Evolutionary conservation across 1,140 invertebrate genomes (phyloP).

Genomic region (Drusus annulatus): DNA sequence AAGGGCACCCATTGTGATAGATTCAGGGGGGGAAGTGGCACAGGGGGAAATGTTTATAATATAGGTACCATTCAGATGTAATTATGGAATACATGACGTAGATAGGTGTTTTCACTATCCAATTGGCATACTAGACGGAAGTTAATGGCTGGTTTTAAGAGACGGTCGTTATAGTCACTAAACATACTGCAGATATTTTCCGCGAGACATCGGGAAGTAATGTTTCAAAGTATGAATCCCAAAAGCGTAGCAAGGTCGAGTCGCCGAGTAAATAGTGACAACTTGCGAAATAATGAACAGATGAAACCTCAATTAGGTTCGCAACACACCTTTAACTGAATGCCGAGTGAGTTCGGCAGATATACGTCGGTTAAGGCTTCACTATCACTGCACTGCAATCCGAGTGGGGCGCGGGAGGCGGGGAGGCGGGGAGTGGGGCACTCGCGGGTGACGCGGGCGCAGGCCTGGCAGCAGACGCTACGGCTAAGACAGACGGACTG

Average conservation of each 20-base stretch:
- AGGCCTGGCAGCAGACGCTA: constrained; percentile 41
- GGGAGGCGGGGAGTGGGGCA: constrained; percentile 61
- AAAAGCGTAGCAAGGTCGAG: not conserved
- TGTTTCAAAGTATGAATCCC: not conserved
- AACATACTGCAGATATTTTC: not conserved
- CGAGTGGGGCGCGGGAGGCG: constrained; percentile 33
- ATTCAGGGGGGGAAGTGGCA: not conserved
- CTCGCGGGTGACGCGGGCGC: constrained; percentile 16
- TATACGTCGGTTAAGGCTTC: constrained; percentile 14
- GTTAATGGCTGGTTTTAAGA: no score
- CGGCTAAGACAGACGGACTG: no score
- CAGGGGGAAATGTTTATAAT: not conserved
- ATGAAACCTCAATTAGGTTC: not conserved
- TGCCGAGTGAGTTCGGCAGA: not conserved
- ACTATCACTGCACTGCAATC: constrained; percentile 47
- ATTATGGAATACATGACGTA: no score
- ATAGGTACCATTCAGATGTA: no score
- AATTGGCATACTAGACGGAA: not conserved
- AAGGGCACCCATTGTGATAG: not conserved
- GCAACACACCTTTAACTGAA: constrained; percentile 39
- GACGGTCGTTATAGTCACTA: not conserved
- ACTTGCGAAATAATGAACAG: not conserved
- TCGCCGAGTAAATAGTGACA: not conserved
- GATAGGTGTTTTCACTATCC: not conserved
- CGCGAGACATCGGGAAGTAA: not conserved